phyloP scores from a whole-genome alignment of 1,140 invertebrate genomes.

The Polyergus mexicanus region DNA sequence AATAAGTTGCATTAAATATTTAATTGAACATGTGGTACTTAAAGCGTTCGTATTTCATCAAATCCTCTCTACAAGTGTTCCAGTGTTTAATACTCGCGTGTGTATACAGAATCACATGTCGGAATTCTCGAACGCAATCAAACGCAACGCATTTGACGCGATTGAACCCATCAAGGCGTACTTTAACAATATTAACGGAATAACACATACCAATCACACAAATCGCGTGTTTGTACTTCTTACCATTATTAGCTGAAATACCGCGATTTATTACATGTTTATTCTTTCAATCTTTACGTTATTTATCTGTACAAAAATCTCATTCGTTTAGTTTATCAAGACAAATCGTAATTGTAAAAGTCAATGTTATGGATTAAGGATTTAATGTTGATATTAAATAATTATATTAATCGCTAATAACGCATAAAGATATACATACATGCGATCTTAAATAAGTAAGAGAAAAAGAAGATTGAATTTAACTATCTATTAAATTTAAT shows the following conservation, averaged over 20 bases:
- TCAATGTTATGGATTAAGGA: background rate
- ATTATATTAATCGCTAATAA: background rate
- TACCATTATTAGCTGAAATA: slow-evolving; percentile 27
- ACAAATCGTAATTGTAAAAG: background rate
- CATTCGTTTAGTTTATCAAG: background rate
- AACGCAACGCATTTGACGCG: slow-evolving; percentile 54
- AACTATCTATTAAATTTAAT: background rate
- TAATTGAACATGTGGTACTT: background rate
- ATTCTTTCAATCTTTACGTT: background rate
- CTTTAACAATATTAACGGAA: slow-evolving; percentile 51
- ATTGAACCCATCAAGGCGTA: slow-evolving; percentile 57
- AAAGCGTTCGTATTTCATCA: background rate
- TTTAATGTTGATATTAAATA: background rate
- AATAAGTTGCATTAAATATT: background rate
- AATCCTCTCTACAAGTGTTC: slow-evolving; percentile 6
- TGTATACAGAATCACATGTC: slow-evolving; percentile 30
- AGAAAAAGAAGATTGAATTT: background rate
- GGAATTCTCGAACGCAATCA: slow-evolving; percentile 52
- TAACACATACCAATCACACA: slow-evolving; percentile 20
- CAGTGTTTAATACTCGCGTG: slow-evolving; percentile 22
- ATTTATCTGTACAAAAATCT: background rate
- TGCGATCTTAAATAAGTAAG: background rate
- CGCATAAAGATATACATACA: background rate
- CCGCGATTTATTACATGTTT: slow-evolving; percentile 21
- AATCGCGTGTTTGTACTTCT: slow-evolving; percentile 23